Evolutionary conservation across 1,140 invertebrate species (phyloP), one percentile per base, ranked within the genome.

Genomic region (Neuroterus valhalla): DNA sequence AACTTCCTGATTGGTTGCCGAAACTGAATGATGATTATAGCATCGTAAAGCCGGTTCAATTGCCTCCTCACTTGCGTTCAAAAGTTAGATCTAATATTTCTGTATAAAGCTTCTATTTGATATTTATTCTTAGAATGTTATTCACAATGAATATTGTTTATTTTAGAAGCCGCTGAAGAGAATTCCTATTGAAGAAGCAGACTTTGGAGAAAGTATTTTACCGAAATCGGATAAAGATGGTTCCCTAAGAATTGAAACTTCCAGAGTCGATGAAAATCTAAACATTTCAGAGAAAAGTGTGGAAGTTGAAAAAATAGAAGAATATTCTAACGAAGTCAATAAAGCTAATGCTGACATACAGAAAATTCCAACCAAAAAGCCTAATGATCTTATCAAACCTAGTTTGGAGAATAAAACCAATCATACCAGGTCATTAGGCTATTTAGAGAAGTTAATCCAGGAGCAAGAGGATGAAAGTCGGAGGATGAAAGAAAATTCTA

Each of bases 11-110:
- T 69, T 88, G 88, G 88, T 12, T 89, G 21, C 85, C 84, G 31
- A 81, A 91, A 38, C 74, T 87, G 11, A 91, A 89, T 44, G 87
- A 91, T 66, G 82, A 90, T 74, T 86, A 92, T 38, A 87, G 89
- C 68, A 89, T 93, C 31, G 91, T 95, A 52, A 81, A 91, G 75
- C 89, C 92, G 17, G 86, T 93, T 21, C 86, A 90, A 74, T 94
- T 94, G 88, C 90, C 92, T 17, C 91, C 93, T 11, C 92, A 94
- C 83, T 88, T 93, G 77, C 89, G 92, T 76, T 93, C 92, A 12
- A 94, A 93, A 86, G 92, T 93, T 89, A 77, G 78, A 50, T 76
- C 76, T 76, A 62, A 26, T 67, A 71, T 72, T 70, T 76, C 70
- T 72, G 50, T 67, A 78, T 78, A 38, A 10, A 0, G 10, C 10